Conservation (phyloP, 2,113 vertebrate genomes). For the Cepphus grylle region DNA sequence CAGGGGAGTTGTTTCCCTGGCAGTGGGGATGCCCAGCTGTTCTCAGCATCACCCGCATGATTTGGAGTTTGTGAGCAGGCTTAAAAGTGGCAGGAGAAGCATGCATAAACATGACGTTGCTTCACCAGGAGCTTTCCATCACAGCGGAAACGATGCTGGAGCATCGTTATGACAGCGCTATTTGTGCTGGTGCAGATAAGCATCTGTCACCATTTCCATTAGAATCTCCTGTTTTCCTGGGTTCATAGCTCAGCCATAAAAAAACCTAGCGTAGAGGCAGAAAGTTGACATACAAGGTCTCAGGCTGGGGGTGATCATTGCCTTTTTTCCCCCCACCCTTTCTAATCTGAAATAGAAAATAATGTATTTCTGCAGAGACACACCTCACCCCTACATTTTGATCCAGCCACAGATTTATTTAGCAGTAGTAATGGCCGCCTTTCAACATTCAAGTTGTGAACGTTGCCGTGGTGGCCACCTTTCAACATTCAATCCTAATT, state of each 20-base stretch:
- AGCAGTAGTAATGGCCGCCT: not conserved
- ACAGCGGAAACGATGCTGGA: not conserved
- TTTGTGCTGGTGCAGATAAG: conserved; percentile 41
- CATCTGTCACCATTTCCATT: conserved; percentile 39
- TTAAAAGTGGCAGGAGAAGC: not conserved
- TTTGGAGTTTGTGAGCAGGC: not conserved
- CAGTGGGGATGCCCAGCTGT: not conserved
- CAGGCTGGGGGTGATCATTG: not conserved
- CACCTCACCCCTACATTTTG: not conserved
- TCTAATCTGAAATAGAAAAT: not conserved
- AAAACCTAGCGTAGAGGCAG: not conserved
- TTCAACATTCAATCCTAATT: not conserved
- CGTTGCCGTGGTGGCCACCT: not conserved
- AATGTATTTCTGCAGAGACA: not conserved
- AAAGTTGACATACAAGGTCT: not conserved
- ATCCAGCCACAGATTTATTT: not conserved
- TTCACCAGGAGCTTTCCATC: conserved; percentile 25
- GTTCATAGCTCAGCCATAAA: conserved; percentile 43
- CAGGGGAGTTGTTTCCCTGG: not conserved
- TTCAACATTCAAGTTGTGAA: not conserved
- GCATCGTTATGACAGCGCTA: not conserved
- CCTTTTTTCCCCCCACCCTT: not conserved
- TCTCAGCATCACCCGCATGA: not conserved
- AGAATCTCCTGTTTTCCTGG: conserved; percentile 34
- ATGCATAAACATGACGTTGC: not conserved